Evolutionary conservation across 2,888 invertebrate genomes (phyloP), one percentile per base, ranked within the genome.

Genomic region (Volucella inflata): DNA sequence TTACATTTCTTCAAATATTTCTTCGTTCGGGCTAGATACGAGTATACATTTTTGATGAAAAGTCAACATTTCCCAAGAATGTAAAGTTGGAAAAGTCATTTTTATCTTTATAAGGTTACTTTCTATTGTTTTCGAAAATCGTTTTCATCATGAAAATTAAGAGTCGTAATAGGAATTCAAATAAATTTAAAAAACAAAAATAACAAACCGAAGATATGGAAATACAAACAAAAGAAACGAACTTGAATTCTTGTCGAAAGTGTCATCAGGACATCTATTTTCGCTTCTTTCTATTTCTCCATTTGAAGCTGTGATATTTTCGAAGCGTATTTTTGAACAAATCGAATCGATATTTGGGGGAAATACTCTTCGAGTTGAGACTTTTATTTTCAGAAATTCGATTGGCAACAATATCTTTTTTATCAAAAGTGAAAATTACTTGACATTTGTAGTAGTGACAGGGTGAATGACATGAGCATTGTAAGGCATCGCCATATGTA

Each of bases 381-480:
- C 6, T 30, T 30, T 30, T 1, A 30, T 30, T 30, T 30, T 6
- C 30, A 6, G 30, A 0, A 30, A 0, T 30, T 30, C 6, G 30
- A 6, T 6, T 3, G 4, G 30, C 30, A 30, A 30, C 30, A 30
- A 30, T 30, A 30, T 30, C 4, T 30, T 30, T 30, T n/a, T 21
- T 21, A 4, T 21, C 2, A 21, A 21, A 14, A 62, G 46, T 30
- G 46, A 62, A 46, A 21, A 62, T 16, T 46, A 46, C n/a, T 44
- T n/a, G 10, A 46, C 46, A 36, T 36, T 62, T 30, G 14, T 48
- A 64, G 14, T 48, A 64, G 36, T 64, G 64, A 64, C 48, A 64
- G 48, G 6, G 16, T 50, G 50, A 64, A 48, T 50, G 64, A 36
- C 64, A 64, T 21, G 60, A 21, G n/a, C 40, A 17, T 30, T 30